Evolutionary conservation across 2,113 vertebrate genomes (phyloP).

Genomic region (Microcebus murinus): DNA sequence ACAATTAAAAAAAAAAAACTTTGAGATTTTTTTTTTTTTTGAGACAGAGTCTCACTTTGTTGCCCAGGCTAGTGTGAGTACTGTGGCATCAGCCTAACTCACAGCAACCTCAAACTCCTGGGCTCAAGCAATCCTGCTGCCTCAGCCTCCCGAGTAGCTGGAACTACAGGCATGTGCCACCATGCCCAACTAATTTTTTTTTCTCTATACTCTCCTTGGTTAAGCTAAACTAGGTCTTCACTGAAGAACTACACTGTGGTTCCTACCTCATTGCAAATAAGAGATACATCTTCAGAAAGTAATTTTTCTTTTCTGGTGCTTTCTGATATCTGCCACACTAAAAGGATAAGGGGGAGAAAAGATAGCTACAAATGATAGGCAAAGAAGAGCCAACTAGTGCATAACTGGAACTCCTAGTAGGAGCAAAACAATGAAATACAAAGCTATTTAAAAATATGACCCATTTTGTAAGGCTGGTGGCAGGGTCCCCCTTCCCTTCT

Average conservation of each 20-base stretch:
- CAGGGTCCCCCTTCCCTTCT: too few relatives aligned
- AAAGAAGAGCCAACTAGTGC: background rate
- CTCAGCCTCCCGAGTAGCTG: too few relatives aligned
- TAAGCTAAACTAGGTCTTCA: background rate
- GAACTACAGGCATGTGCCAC: too few relatives aligned
- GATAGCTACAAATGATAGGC: background rate
- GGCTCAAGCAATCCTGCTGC: too few relatives aligned
- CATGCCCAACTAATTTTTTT: too few relatives aligned
- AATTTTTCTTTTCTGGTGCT: background rate
- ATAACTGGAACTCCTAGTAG: background rate
- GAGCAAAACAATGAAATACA: background rate
- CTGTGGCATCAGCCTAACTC: too few relatives aligned
- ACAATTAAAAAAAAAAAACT: background rate
- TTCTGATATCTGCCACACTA: background rate
- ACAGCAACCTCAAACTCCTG: too few relatives aligned
- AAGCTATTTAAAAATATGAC: background rate
- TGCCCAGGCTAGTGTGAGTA: too few relatives aligned
- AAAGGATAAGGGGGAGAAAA: background rate
- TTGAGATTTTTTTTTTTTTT: too few relatives aligned
- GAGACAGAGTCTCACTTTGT: too few relatives aligned
- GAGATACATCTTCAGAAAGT: background rate
- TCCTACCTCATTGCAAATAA: background rate
- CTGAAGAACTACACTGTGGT: background rate
- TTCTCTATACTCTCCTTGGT: background rate
- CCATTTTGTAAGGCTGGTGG: too few relatives aligned